These are phyloP conservation scores for Drosophila setifemur DNA, from an alignment of 1,140 invertebrate species.

Conservation along the genomic window DNA sequence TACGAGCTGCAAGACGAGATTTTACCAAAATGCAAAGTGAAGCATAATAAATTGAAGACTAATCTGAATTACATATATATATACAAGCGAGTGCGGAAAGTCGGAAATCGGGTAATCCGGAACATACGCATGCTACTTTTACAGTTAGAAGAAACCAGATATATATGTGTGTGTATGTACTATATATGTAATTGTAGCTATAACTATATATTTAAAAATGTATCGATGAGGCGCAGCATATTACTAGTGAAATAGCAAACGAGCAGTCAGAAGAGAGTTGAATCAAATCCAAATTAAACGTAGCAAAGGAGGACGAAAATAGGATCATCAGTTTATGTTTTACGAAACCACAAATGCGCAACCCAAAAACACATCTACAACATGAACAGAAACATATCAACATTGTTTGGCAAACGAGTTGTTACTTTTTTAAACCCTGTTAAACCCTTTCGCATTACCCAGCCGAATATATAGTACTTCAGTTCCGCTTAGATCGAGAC, in stretches of 20 bases:
- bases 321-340: constrained; percentile 25
- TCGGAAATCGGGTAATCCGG: neutral
- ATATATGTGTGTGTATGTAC: constrained; percentile 36
- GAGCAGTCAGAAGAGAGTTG: constrained; percentile 4
- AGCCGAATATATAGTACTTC: neutral
- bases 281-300: constrained; percentile 19
- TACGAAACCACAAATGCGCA: constrained; percentile 31
- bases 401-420: constrained; percentile 62
- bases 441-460: neutral
- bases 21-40: constrained; percentile 64
- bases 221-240: constrained; percentile 9
- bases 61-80: constrained; percentile 40
- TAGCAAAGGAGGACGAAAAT: neutral
- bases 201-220: constrained; percentile 34
- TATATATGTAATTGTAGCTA: constrained; percentile 38
- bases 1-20: constrained; percentile 54
- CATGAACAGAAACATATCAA: constrained; percentile 76
- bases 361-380: constrained; percentile 19
- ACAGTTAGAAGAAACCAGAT: constrained; percentile 43
- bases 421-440: constrained; percentile 40
- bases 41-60: constrained; percentile 70
- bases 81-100: constrained; percentile 5
- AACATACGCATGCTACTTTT: constrained; percentile 45
- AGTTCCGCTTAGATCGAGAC: constrained; percentile 1
- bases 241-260: constrained; percentile 29